phyloP scores from a whole-genome alignment of 2,888 invertebrate genomes.

The Nomada ferruginata region DNA sequence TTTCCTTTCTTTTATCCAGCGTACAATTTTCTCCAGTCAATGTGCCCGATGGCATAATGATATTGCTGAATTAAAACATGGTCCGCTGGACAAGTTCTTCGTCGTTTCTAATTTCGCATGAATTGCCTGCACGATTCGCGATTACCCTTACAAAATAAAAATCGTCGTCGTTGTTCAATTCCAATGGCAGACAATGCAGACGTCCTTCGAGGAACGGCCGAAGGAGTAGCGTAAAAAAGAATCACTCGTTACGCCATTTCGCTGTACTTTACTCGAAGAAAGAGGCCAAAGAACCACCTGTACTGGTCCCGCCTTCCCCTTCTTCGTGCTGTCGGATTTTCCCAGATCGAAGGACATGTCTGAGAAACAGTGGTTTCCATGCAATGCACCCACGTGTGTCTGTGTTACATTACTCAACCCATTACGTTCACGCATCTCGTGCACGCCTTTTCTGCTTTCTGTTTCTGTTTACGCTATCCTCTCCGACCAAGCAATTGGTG shows the following conservation, averaged over 20 bases:
- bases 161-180: not conserved
- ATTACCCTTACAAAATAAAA: not conserved
- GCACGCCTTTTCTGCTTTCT: constrained; percentile 2
- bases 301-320: constrained; percentile 38
- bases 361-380: constrained; percentile 35
- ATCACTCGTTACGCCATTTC: constrained; percentile 56
- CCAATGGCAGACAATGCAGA: constrained; percentile 10
- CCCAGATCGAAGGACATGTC: constrained; percentile 65
- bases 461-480: not conserved
- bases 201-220: constrained; percentile 33
- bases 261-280: constrained; percentile 53
- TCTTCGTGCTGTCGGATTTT: constrained; percentile 56
- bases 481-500: not conserved
- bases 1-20: constrained; percentile 35
- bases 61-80: not conserved
- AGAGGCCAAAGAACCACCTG: constrained; percentile 57
- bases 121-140: not conserved
- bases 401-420: not conserved
- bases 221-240: constrained; percentile 4
- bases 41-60: no score
- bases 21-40: constrained; percentile 20
- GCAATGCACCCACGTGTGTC: constrained; percentile 36
- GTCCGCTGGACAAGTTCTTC: not conserved
- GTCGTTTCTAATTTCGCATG: not conserved
- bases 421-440: constrained; percentile 5